These are phyloP conservation scores for Toxostoma redivivum DNA, from an alignment of 2,113 vertebrate species.

Conservation along the genomic window DNA sequence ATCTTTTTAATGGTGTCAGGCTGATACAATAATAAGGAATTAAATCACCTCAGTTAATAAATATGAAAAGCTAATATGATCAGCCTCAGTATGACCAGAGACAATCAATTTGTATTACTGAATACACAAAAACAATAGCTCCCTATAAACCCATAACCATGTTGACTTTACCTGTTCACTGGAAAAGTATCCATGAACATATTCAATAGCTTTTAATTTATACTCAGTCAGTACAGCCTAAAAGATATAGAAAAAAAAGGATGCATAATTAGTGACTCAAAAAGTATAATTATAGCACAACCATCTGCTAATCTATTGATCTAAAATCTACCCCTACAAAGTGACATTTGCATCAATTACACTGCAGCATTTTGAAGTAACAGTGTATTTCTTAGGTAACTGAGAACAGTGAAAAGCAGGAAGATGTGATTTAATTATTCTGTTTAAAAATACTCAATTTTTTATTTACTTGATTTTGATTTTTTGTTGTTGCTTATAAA, in stretches of 20 bases:
- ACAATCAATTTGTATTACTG: neutral
- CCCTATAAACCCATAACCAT: neutral
- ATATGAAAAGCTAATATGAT: neutral
- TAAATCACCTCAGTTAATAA: neutral
- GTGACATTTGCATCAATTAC: neutral
- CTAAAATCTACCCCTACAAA: neutral
- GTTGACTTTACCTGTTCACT: slow-evolving; percentile 88
- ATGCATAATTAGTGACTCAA: neutral
- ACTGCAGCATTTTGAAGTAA: neutral
- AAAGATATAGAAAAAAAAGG: neutral
- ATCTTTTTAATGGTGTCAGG: neutral
- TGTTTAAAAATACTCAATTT: neutral
- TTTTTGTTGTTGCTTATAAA: neutral
- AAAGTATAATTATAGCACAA: neutral
- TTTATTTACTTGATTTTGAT: neutral
- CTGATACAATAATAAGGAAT: neutral
- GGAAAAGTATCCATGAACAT: slow-evolving; percentile 97
- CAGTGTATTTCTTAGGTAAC: neutral
- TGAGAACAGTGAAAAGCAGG: neutral
- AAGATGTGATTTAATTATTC: neutral
- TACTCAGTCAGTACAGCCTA: slow-evolving; percentile 97
- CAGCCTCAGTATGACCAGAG: neutral
- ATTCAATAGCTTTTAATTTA: slow-evolving; percentile 94
- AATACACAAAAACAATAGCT: neutral
- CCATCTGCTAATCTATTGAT: neutral